Base-by-base conservation (phyloP, 2,888 invertebrate genomes). In the Sialis fuliginosa region DNA sequence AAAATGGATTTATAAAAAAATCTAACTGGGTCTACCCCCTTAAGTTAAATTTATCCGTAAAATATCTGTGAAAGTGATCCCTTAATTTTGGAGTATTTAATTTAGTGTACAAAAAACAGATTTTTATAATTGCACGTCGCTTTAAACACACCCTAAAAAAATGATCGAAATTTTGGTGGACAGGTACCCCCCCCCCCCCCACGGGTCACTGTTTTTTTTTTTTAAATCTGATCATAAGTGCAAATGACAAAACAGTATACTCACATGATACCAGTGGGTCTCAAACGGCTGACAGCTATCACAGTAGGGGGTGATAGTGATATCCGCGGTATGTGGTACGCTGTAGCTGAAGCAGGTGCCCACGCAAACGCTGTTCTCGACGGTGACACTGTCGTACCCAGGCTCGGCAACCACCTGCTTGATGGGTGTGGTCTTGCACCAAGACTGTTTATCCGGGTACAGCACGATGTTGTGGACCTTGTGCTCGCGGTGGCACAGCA, bases 331-430 rank as follows among this genome's bases (percentile, higher is more conserved):
- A 54, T 72, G 72, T 1, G 79, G 79, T 48, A 79, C 78, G 59
- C 76, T 76, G 61, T 80, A 80, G 52, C 78, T 79, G 62, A 78
- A 80, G 58, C 80, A 80, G 4, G 78, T 76, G 4, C 80, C 80
- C 9, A 80, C 79, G 58, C 80, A 80, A 5, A 80, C 79, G 56
- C 77, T 77, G 60, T 80, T 80, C 59, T 78, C 76, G 52, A 80
- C 72, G 51, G 77, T 77, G 53, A 72, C 68, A 1, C 76, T 70
- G 51, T 72, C 70, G 57, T 76, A 79, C 46, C 75, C 75, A 1
- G 77, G 74, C 59, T 74, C 71, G n/a, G 74, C 71, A 35, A 79
- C 75, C 22, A 79, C 74, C 60, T 80, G 79, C 57, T 77, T 75
- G 52, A 80, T 80, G 5, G 75, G 72, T 32, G 76, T 76, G 12